Evolutionary conservation across 2,888 invertebrate genomes (phyloP).

Genomic region (Phrixothrix hirtus): DNA sequence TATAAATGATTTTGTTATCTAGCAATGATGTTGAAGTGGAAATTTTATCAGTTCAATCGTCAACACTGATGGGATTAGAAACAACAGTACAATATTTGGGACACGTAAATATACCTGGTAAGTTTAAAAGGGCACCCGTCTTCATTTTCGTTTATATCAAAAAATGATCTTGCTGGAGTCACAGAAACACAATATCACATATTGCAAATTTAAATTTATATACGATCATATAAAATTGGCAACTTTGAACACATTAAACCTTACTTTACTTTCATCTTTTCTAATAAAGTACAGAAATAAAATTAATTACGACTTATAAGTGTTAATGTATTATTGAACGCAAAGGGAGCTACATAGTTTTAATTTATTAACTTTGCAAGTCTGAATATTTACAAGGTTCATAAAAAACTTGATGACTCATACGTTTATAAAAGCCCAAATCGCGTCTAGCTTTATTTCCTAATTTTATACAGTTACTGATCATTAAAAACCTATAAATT

Average conservation of each 20-base stretch:
- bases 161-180: slow-evolving; percentile 6
- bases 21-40: slow-evolving; percentile 46
- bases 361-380: neutral
- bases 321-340: slow-evolving; percentile 11
- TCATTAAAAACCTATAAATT: no score
- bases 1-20: slow-evolving; percentile 45
- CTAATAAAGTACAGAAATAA: slow-evolving; percentile 16
- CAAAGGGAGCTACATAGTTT: neutral
- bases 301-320: slow-evolving; percentile 19
- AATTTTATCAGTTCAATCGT: slow-evolving; percentile 33
- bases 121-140: slow-evolving; percentile 9
- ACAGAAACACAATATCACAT: slow-evolving; percentile 8
- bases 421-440: neutral
- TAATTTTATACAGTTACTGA: no score
- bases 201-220: slow-evolving; percentile 10
- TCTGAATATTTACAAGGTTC: neutral
- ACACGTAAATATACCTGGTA: slow-evolving; percentile 43
- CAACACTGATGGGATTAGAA: slow-evolving; percentile 58
- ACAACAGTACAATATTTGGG: slow-evolving; percentile 55
- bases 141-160: neutral
- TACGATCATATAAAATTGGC: slow-evolving; percentile 6
- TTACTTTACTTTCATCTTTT: slow-evolving; percentile 21
- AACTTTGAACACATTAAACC: slow-evolving; percentile 10
- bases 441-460: no score
- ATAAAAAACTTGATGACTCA: neutral